Conservation (phyloP, 1,140 invertebrate species). For the Drosophila pectinifera region DNA sequence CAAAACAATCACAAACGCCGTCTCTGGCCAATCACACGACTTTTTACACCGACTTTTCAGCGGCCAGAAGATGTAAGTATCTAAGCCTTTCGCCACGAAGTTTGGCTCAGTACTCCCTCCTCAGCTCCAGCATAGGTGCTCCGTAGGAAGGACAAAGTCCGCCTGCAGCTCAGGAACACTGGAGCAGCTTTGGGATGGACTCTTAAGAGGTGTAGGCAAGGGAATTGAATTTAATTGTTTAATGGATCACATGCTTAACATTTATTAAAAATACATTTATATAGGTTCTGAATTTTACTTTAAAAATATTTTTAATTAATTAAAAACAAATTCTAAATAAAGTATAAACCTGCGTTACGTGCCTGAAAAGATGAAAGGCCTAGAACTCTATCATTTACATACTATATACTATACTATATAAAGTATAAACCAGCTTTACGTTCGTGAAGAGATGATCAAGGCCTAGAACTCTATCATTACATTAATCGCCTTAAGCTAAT, state of each 20-base stretch:
- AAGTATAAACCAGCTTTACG: no score
- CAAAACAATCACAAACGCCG: constrained; percentile 46
- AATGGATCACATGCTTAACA: no score
- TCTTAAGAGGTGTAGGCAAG: neutral
- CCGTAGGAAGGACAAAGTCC: constrained; percentile 46
- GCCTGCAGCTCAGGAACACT: no score
- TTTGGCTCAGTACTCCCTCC: constrained; percentile 2
- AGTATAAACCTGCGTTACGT: neutral
- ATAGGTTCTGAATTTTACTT: no score
- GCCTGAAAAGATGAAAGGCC: neutral
- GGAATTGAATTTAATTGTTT: no score
- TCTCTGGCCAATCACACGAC: constrained; percentile 32
- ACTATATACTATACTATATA: no score
- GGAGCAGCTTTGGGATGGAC: constrained; percentile 15
- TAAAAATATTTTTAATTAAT: neutral
- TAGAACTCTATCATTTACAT: rapidly evolving
- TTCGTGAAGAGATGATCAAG: no score
- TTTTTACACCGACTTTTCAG: constrained; percentile 18
- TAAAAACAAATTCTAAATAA: neutral
- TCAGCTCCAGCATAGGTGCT: constrained; percentile 13
- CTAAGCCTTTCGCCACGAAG: constrained; percentile 15
- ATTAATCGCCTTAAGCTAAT: no score
- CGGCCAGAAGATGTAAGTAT: constrained; percentile 21
- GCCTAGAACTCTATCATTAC: no score
- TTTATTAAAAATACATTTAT: no score